phyloP scores from a whole-genome alignment of 2,888 invertebrate species.

The Frankliniella fusca region DNA sequence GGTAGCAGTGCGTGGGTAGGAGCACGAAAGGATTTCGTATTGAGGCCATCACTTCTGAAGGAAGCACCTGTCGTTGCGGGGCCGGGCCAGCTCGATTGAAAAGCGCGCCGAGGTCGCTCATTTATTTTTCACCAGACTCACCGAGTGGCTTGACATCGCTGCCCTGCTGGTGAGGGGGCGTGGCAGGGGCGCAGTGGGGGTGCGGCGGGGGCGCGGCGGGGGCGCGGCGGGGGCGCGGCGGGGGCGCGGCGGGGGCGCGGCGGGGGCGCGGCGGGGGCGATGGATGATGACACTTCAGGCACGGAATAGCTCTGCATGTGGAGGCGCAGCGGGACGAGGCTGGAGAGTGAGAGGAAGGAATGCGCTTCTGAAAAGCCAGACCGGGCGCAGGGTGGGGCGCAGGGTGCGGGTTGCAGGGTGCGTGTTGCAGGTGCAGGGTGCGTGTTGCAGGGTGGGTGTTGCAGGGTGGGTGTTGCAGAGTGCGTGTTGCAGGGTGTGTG shows the following conservation, averaged over 20 bases:
- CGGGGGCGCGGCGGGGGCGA: not conserved
- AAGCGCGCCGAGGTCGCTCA: not conserved
- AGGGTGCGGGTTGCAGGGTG: too few species aligned
- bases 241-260: not conserved
- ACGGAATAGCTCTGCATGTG: not conserved
- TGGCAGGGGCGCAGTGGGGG: too few species aligned
- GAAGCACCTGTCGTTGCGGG: not conserved
- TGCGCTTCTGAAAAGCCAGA: too few species aligned
- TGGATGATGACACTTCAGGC: not conserved
- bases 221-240: too few species aligned
- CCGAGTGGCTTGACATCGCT: not conserved
- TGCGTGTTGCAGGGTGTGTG: too few species aligned
- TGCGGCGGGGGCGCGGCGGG: not conserved
- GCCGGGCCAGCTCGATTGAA: not conserved
- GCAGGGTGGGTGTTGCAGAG: too few species aligned
- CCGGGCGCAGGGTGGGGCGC: too few species aligned
- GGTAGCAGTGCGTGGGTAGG: not conserved
- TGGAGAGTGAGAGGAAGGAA: too few species aligned
- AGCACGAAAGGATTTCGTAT: not conserved
- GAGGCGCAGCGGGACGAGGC: not conserved
- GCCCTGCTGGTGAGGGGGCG: not conserved
- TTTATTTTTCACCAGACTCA: slow-evolving; percentile 6
- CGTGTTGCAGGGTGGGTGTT: too few species aligned
- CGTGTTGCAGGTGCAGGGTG: too few species aligned
- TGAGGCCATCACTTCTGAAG: not conserved